Conservation (phyloP, 2,113 vertebrate genomes). For the Oplegnathus fasciatus region DNA sequence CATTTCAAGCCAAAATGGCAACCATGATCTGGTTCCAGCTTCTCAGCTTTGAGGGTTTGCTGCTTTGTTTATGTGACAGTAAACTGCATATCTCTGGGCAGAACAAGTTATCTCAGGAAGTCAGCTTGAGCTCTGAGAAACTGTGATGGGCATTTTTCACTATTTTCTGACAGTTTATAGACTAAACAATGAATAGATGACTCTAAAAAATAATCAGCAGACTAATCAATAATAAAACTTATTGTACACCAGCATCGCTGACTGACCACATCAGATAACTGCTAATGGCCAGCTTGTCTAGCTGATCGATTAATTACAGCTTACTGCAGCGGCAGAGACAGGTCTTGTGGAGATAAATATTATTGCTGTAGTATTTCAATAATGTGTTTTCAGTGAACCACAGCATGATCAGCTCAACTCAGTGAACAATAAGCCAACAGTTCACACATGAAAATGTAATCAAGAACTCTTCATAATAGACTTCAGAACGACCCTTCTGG, state of each 20-base stretch:
- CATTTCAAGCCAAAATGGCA: background rate
- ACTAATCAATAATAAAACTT: background rate
- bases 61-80: background rate
- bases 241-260: background rate
- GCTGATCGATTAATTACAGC: background rate
- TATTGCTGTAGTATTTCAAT: background rate
- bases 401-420: background rate
- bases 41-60: background rate
- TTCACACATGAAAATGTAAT: slow-evolving; percentile 41
- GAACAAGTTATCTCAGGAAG: background rate
- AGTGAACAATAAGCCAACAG: slow-evolving; percentile 24
- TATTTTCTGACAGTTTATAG: background rate
- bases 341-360: background rate
- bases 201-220: background rate
- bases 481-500: slow-evolving; percentile 4
- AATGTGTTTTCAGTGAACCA: background rate
- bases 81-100: background rate
- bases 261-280: background rate
- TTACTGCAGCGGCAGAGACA: background rate
- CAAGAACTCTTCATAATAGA: slow-evolving; percentile 2
- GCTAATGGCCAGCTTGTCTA: background rate
- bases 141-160: background rate
- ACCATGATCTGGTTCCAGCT: background rate
- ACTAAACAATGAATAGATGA: background rate
- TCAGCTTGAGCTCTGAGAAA: background rate